These are phyloP conservation scores for Hormaphis cornu DNA, from an alignment of 1,140 invertebrate genomes.

Conservation along the genomic window DNA sequence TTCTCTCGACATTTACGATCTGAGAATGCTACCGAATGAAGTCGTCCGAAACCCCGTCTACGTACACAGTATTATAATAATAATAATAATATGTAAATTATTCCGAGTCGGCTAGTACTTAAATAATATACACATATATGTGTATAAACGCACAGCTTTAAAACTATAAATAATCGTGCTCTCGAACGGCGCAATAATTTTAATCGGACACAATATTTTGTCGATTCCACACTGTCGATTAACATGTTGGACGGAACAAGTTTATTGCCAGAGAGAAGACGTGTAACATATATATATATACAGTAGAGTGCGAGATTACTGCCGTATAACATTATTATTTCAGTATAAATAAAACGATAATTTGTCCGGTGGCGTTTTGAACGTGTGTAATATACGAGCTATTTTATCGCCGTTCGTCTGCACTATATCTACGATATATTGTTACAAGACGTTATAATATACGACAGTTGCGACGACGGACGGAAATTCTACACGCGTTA, in stretches of 20 bases:
- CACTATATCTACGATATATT: no score
- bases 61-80: neutral
- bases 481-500: no score
- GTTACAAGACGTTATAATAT: no score
- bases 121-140: no score
- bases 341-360: constrained; percentile 10
- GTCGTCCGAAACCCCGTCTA: neutral
- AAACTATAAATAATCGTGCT: no score
- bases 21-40: constrained; percentile 6
- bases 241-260: constrained; percentile 11
- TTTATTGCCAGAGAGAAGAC: neutral
- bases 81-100: neutral
- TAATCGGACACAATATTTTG: neutral
- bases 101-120: neutral
- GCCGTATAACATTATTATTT: neutral
- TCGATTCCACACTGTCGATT: constrained; percentile 11
- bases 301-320: neutral
- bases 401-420: no score
- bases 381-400: no score
- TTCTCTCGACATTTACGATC: neutral
- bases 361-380: constrained; percentile 2
- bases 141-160: no score
- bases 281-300: neutral
- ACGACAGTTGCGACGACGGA: no score
- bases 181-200: neutral